Conservation (phyloP, 2,888 invertebrate genomes). For the Macrophya annulata region DNA sequence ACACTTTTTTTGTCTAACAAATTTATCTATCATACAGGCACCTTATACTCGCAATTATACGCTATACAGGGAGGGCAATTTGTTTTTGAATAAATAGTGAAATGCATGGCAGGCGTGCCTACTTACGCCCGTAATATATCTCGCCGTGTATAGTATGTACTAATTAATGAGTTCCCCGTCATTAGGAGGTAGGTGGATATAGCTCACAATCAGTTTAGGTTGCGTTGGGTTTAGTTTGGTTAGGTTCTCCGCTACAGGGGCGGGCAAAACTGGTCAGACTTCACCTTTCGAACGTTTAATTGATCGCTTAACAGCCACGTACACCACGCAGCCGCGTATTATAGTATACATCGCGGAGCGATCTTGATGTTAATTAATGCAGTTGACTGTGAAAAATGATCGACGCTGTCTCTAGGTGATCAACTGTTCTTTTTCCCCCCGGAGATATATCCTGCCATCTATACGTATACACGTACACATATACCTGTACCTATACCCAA, state of each 20-base stretch:
- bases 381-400: constrained; percentile 63
- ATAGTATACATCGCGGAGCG: constrained; percentile 62
- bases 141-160: constrained; percentile 37
- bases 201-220: constrained; percentile 51
- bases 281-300: constrained; percentile 70
- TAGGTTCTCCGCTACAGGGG: constrained; percentile 45
- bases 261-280: constrained; percentile 54
- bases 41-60: neutral
- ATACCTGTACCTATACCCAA: neutral
- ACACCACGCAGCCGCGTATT: constrained; percentile 23
- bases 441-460: constrained; percentile 58
- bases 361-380: constrained; percentile 76
- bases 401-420: constrained; percentile 55
- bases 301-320: constrained; percentile 73
- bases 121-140: constrained; percentile 42
- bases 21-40: neutral
- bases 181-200: constrained; percentile 53
- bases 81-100: constrained; percentile 28
- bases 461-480: constrained; percentile 43
- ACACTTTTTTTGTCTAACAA: neutral
- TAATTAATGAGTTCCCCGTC: constrained; percentile 53
- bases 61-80: neutral
- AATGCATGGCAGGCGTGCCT: neutral
- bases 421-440: constrained; percentile 47
- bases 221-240: constrained; percentile 11